Conservation (phyloP, 2,888 invertebrate genomes). For the Hydriomena furcata region DNA sequence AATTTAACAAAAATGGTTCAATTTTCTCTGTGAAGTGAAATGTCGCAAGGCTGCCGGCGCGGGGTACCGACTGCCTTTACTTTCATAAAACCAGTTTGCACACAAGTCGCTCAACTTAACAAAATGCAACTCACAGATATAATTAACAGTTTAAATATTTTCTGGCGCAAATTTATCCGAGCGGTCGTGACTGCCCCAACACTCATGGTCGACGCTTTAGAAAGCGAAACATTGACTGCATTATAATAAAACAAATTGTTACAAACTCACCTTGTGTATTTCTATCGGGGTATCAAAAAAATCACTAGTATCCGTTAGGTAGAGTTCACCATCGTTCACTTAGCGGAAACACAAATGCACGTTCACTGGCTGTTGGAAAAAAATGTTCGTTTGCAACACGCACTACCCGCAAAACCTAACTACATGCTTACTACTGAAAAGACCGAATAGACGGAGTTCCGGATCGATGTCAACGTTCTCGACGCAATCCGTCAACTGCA, state of each 20-base stretch:
- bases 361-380: conserved; percentile 59
- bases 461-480: conserved; percentile 73
- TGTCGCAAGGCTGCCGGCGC: conserved; percentile 53
- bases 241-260: conserved; percentile 50
- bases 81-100: conserved; percentile 69
- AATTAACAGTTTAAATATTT: conserved; percentile 51
- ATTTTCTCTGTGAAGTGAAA: conserved; percentile 61
- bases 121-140: conserved; percentile 40
- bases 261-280: conserved; percentile 64
- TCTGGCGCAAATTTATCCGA: conserved; percentile 53
- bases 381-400: conserved; percentile 59
- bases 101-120: conserved; percentile 43
- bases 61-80: conserved; percentile 55
- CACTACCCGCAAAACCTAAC: conserved; percentile 60
- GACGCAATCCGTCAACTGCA: conserved; percentile 65
- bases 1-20: conserved; percentile 43
- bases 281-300: conserved; percentile 52
- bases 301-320: conserved; percentile 68
- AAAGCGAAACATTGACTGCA: conserved; percentile 73
- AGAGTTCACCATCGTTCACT: conserved; percentile 79
- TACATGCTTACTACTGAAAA: conserved; percentile 56
- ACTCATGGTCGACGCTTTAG: conserved; percentile 79
- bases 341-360: conserved; percentile 66
- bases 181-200: conserved; percentile 67
- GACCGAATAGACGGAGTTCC: conserved; percentile 55